A percentile compares a stretch with the other conserved stretches of the same genome.
Conservation (phyloP, 2,888 invertebrate species). For the Calliopum simillimum region DNA sequence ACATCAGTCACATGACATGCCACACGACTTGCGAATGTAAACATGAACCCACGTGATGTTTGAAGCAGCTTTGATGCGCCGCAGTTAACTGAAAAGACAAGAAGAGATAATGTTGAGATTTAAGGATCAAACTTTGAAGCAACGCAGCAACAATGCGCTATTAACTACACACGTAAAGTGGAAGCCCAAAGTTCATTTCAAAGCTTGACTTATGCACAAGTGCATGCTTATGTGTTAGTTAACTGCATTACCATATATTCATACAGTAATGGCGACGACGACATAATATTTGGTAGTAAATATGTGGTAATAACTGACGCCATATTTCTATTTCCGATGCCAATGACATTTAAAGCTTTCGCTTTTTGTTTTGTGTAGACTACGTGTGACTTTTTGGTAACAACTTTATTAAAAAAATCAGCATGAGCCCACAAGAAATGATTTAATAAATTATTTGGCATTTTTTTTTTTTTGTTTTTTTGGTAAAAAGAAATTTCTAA, state of each 20-base stretch:
- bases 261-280: not conserved
- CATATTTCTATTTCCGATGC: conserved; percentile 52
- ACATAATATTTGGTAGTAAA: too few relatives aligned
- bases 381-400: conserved; percentile 20
- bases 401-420: not conserved
- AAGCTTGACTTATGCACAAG: too few relatives aligned
- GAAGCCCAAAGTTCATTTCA: too few relatives aligned
- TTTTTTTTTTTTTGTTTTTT: not conserved
- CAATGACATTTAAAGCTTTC: conserved; percentile 62
- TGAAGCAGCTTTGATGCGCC: conserved; percentile 30
- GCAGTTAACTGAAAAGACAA: not conserved
- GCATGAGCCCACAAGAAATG: not conserved
- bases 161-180: too few relatives aligned
- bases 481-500: too few relatives aligned
- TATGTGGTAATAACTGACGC: conserved; percentile 11
- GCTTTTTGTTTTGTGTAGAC: conserved; percentile 52
- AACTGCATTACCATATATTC: not conserved
- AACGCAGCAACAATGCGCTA: too few relatives aligned
- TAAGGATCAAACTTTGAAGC: too few relatives aligned
- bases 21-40: not conserved
- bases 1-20: too few relatives aligned
- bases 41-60: not conserved
- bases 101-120: not conserved
- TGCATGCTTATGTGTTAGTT: too few relatives aligned
- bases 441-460: conserved; percentile 6